phyloP scores from a whole-genome alignment of 1,140 invertebrate species.

The Forficula auricularia region DNA sequence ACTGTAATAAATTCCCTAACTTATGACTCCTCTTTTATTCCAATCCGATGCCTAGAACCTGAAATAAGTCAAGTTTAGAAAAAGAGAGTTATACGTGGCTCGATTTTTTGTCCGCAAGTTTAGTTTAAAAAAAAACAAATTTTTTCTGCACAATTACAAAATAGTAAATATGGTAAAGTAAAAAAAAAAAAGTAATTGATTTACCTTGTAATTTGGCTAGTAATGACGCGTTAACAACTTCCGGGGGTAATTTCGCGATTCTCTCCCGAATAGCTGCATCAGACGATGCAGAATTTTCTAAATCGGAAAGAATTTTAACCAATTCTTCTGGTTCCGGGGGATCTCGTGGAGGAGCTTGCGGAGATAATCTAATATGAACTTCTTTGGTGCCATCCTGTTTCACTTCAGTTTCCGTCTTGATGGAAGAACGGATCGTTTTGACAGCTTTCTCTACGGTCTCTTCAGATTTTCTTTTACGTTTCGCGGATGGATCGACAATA shows the following conservation, averaged over 20 bases:
- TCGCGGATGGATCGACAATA: neutral
- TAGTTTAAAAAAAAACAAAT: too few relatives aligned
- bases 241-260: constrained; percentile 80
- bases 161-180: too few relatives aligned
- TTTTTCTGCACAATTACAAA: too few relatives aligned
- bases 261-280: constrained; percentile 81
- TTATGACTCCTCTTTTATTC: too few relatives aligned
- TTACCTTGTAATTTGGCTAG: constrained; percentile 66
- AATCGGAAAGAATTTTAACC: constrained; percentile 59
- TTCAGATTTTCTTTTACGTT: constrained; percentile 13
- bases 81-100: too few relatives aligned
- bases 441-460: constrained; percentile 14
- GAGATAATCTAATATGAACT: constrained; percentile 53
- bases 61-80: too few relatives aligned
- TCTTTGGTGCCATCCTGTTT: constrained; percentile 54
- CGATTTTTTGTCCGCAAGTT: too few relatives aligned
- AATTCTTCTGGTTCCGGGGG: constrained; percentile 78
- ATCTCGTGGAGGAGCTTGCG: constrained; percentile 58
- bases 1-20: too few relatives aligned
- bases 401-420: constrained; percentile 24
- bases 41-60: too few relatives aligned
- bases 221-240: constrained; percentile 79
- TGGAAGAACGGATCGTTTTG: neutral
- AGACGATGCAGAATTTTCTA: constrained; percentile 85
- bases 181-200: constrained; percentile 2